These are phyloP conservation scores for Panagrolaimus sp. DNA, from an alignment of 1,140 invertebrate species.

Conservation along the genomic window DNA sequence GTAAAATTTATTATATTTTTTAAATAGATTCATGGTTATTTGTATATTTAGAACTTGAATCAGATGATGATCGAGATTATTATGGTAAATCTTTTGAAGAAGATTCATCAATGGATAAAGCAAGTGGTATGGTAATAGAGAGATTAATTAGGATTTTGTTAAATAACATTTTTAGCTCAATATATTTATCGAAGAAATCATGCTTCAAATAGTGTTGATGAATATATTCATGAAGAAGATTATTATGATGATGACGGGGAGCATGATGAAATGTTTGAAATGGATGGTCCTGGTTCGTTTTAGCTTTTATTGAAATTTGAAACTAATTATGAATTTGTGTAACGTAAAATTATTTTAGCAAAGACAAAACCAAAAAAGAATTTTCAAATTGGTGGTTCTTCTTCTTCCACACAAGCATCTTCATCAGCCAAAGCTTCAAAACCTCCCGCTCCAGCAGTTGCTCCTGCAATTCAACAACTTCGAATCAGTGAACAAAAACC, in stretches of 20 bases:
- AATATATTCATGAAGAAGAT: conserved; percentile 20
- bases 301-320: conserved; percentile 19
- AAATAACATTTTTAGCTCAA: neutral
- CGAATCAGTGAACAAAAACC: neutral
- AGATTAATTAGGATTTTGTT: conserved; percentile 19
- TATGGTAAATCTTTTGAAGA: conserved; percentile 37
- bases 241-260: neutral
- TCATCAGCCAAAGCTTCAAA: neutral
- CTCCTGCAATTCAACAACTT: neutral
- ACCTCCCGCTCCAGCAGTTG: neutral
- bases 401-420: too few relatives aligned
- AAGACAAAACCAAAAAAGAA: neutral
- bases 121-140: conserved; percentile 22
- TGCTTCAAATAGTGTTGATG: conserved; percentile 16
- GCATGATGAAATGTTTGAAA: conserved; percentile 28
- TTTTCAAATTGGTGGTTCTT: conserved; percentile 7
- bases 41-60: conserved; percentile 35
- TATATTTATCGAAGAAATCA: neutral
- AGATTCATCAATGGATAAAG: conserved; percentile 11
- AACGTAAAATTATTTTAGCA: neutral
- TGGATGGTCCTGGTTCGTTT: conserved; percentile 28
- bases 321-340: neutral
- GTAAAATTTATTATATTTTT: neutral
- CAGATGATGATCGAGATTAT: conserved; percentile 43
- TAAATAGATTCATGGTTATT: neutral